Evolutionary conservation across 2,888 invertebrate species (phyloP).

Genomic region (Cephonodes hylas): DNA sequence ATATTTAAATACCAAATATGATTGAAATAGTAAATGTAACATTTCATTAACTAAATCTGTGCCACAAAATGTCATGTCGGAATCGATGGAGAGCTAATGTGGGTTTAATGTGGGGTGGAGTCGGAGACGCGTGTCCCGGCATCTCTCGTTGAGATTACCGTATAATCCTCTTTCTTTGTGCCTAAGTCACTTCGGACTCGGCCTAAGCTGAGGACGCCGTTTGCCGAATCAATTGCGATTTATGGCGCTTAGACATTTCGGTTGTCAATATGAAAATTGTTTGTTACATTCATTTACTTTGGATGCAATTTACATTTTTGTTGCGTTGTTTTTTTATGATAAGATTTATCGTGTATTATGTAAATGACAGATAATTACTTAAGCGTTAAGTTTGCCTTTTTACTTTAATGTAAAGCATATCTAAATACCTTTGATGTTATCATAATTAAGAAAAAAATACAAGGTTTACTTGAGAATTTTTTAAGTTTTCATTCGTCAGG

Average conservation of each 20-base stretch:
- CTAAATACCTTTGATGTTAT: constrained; percentile 12
- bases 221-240: constrained; percentile 55
- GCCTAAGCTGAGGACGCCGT: constrained; percentile 45
- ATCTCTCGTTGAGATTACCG: constrained; percentile 63
- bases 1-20: background rate
- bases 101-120: constrained; percentile 63
- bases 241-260: constrained; percentile 35
- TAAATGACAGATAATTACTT: too few relatives aligned
- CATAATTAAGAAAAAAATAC: background rate
- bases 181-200: constrained; percentile 55
- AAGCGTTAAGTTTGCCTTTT: too few relatives aligned
- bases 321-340: constrained; percentile 1
- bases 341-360: too few relatives aligned
- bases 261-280: constrained; percentile 27
- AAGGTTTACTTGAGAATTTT: background rate
- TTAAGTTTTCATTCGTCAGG: constrained; percentile 1
- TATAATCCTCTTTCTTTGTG: constrained; percentile 70
- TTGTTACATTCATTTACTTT: constrained; percentile 21
- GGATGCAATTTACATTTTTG: background rate
- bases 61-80: constrained; percentile 55
- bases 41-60: constrained; percentile 28
- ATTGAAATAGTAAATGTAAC: background rate
- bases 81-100: constrained; percentile 72
- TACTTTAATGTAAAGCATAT: too few relatives aligned
- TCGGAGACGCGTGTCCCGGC: constrained; percentile 63